Conservation (phyloP, 2,113 vertebrate species). For the Odocoileus virginianus region DNA sequence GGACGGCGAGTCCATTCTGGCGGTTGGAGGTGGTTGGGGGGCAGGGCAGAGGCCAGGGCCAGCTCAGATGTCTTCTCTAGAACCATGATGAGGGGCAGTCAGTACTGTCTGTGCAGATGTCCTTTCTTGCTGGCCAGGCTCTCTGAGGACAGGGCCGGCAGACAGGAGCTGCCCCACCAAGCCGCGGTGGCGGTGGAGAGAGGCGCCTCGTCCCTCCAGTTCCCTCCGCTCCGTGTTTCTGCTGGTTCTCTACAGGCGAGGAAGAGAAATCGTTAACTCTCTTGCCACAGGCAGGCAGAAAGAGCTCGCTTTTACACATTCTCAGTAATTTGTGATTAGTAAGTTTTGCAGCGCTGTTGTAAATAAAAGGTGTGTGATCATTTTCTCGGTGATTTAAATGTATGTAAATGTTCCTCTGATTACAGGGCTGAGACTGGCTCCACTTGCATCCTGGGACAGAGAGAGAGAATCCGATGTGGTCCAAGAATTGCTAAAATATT, state of each 20-base stretch:
- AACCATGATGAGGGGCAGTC: too few relatives aligned
- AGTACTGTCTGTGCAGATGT: background rate
- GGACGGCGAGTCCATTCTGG: background rate
- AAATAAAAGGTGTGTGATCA: slow-evolving; percentile 56
- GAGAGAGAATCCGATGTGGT: slow-evolving; percentile 79
- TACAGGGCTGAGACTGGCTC: background rate
- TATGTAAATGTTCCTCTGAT: slow-evolving; percentile 42
- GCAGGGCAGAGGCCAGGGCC: background rate
- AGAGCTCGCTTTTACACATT: fast-evolving
- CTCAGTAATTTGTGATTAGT: too few relatives aligned
- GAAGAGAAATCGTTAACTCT: fast-evolving
- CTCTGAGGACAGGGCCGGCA: background rate
- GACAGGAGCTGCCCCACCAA: fast-evolving
- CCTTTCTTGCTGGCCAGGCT: background rate
- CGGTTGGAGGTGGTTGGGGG: background rate
- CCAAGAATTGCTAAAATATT: slow-evolving; percentile 85
- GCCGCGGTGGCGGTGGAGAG: background rate
- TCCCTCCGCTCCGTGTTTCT: fast-evolving
- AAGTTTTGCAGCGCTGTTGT: too few relatives aligned
- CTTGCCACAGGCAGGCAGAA: background rate
- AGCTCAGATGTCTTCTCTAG: background rate
- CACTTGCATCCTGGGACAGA: slow-evolving; percentile 53
- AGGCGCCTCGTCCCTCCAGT: fast-evolving
- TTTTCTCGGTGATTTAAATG: background rate
- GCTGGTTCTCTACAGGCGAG: fast-evolving